Evolutionary conservation across 2,888 invertebrate genomes (phyloP), one percentile per base, ranked within the genome.

Genomic region (Ypsolopha sequella): DNA sequence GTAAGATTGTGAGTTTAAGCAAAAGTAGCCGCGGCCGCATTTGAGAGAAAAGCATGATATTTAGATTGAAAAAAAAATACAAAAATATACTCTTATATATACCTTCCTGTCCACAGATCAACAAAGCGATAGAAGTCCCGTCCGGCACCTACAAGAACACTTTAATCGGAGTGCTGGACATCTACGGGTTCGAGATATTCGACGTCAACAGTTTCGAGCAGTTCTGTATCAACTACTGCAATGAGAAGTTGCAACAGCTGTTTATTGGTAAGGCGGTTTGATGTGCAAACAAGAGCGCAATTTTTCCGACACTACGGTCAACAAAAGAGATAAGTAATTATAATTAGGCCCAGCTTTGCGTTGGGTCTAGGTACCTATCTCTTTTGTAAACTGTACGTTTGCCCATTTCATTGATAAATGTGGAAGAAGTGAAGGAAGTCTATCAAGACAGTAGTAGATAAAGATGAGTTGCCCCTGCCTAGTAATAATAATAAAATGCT

Each of bases 131-230:
- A 57, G 92, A 95, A 49, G 93, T 93, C 7, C 92, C 93, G 14
- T 80, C 78, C 7, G 88, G 70, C 50, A 80, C 89, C 34, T 91
- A 92, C 70, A 91, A 91, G 69, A 91, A 90, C 66, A 94, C 94
- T 0, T 89, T 97, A 43, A 97, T 97, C 65, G 98, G 98, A 8
- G 98, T 99, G 6, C 87, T 99, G 49, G 99, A 99, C 71, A 99
- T 99, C 68, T 99, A 99, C 76, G 99, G 99, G 14, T 99, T 99
- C 79, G 99, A 99, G 88, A 97, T 99, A 60, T 98, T 99, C 77
- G 97, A 98, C 62, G 91, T 91, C 35, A 99, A 99, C 80, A 97
- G 96, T 84, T 98, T 99, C 80, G 99, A 99, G 77, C 99, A 99
- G 85, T 97, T 99, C 81, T 99, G 98, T 79, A 99, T 99, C 70